Evolutionary conservation across 1,140 invertebrate species (phyloP), one percentile per base, ranked within the genome.

Genomic region (Luehdorfia chinensis): DNA sequence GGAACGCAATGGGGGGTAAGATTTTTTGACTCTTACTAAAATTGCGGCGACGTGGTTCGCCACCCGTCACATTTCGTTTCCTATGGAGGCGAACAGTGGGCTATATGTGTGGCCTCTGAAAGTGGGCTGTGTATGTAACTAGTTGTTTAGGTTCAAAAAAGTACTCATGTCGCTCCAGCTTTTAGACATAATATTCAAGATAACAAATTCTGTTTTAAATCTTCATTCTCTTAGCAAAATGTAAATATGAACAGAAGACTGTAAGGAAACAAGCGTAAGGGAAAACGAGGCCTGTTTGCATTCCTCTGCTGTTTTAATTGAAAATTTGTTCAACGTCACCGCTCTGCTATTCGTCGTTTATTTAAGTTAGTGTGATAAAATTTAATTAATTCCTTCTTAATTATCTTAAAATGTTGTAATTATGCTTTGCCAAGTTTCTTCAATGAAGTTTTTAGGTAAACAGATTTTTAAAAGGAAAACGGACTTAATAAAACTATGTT

Each of bases 221-320:
- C 12, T 9, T 16, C 9, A 21, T 37, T 37, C 18, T 21, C 18
- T 23, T 37, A 9, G 21, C 18, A 37, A 37, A 37, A 21, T 37
- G 11, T 37, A 37, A 37, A 37, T 16, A 21, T 37, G 12, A 37
- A 37, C 8, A 19, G 33, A 19, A 16, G 6, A 4, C n/a, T 8
- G 6, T 15, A 9, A 12, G 18, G 18, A 7, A 13, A 19, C 1
- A 1, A 9, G 27, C 32, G 15, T 11, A 4, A 36, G 15, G 33
- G 14, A n/a, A 3, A n/a, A 3, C 9, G 11, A 11, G n/a, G 11
- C 5, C 14, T 3, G 32, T 23, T 23, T 21, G 18, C 18, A 37
- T 37, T 37, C 18, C 34, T 37, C 18, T 37, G 34, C 34, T 37
- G 34, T 37, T 37, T 21, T 23, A 37, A 37, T 37, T 37, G 34